These are phyloP conservation scores for Aegotheles bennettii DNA, from an alignment of 2,113 vertebrate genomes.

Conservation along the genomic window DNA sequence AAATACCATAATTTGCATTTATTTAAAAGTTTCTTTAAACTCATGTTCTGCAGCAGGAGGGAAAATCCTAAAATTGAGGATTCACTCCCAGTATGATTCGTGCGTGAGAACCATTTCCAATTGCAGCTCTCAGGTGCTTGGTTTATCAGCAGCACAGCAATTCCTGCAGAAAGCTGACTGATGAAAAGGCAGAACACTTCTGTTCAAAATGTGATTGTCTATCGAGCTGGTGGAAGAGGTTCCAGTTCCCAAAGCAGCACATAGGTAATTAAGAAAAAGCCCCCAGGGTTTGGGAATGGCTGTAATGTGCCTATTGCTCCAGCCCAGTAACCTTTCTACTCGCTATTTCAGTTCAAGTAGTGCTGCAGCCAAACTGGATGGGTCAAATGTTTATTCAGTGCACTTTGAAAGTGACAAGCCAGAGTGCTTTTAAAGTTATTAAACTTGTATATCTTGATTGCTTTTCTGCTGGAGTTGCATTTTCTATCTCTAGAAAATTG, in stretches of 20 bases:
- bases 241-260: neutral
- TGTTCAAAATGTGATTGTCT: neutral
- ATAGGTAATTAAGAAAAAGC: neutral
- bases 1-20: neutral
- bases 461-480: neutral
- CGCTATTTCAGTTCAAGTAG: neutral
- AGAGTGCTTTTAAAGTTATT: neutral
- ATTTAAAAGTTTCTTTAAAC: neutral
- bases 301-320: neutral
- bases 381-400: neutral
- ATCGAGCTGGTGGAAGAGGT: neutral
- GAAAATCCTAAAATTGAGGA: neutral
- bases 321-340: neutral
- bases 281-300: neutral
- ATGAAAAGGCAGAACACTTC: neutral
- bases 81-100: neutral
- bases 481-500: slow-evolving; percentile 17
- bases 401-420: neutral
- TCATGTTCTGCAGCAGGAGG: neutral
- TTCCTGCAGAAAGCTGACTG: neutral
- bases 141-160: neutral
- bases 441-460: neutral
- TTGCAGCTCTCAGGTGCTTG: neutral
- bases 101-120: accelerated
- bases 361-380: neutral